A percentile compares a stretch with the other conserved stretches of the same genome.
Evolutionary conservation across 2,888 invertebrate species (phyloP).

Genomic region (Pristionchus mayeri): DNA sequence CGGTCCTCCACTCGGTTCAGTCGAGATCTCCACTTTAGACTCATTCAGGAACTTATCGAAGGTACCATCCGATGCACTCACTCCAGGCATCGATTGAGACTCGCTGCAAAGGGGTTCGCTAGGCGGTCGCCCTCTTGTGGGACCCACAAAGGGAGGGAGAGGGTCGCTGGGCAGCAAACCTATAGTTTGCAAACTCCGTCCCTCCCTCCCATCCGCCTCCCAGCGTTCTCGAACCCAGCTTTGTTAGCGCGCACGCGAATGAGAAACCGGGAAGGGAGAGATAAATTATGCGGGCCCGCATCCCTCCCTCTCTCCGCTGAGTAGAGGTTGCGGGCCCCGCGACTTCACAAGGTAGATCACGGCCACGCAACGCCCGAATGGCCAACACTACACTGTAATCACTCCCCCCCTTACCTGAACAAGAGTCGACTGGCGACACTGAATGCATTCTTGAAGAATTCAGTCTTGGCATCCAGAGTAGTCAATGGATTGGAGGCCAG

Average conservation of each 20-base stretch:
- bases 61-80: slow-evolving; percentile 49
- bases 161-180: too few relatives aligned
- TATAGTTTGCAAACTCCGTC: too few relatives aligned
- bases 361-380: too few relatives aligned
- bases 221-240: neutral
- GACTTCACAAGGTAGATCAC: too few relatives aligned
- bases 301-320: neutral
- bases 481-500: slow-evolving; percentile 58
- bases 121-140: too few relatives aligned
- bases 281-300: too few relatives aligned
- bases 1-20: slow-evolving; percentile 51
- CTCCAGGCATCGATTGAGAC: slow-evolving; percentile 56
- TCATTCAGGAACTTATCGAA: slow-evolving; percentile 54
- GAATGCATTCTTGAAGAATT: slow-evolving; percentile 71
- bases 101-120: too few relatives aligned
- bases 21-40: slow-evolving; percentile 53
- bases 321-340: too few relatives aligned
- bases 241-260: too few relatives aligned
- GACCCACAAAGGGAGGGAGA: too few relatives aligned
- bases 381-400: too few relatives aligned
- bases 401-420: slow-evolving; percentile 53
- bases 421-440: slow-evolving; percentile 67
- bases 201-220: neutral
- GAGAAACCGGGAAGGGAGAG: too few relatives aligned
- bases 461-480: slow-evolving; percentile 59